Conservation (phyloP, 2,797 vertebrate species). For the Bovichtus variegatus region DNA sequence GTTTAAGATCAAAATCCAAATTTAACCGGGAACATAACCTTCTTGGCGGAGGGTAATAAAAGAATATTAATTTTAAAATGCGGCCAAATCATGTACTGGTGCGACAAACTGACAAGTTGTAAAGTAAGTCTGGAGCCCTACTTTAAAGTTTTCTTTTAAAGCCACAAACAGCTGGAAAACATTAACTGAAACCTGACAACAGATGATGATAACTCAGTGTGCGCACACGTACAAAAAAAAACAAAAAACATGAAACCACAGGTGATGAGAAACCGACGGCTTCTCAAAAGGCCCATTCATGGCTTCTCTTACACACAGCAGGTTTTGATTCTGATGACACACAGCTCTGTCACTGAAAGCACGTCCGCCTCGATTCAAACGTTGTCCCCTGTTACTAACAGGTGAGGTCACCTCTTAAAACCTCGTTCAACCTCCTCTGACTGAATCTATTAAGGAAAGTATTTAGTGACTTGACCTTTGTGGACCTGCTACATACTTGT, state of each 20-base stretch:
- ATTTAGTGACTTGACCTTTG: slow-evolving; percentile 53
- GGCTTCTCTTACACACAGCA: slow-evolving; percentile 17
- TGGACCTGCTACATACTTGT: slow-evolving; percentile 51
- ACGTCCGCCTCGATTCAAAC: background rate
- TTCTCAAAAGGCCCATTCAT: slow-evolving; percentile 38
- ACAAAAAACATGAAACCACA: slow-evolving; percentile 4
- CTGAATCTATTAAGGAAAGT: slow-evolving; percentile 44
- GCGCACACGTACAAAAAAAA: background rate
- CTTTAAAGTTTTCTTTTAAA: slow-evolving; percentile 5
- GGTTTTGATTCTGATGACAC: slow-evolving; percentile 51
- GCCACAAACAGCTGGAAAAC: slow-evolving; percentile 25
- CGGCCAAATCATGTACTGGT: no score
- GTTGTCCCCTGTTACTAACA: background rate
- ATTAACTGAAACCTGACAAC: slow-evolving; percentile 9
- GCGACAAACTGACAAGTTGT: no score
- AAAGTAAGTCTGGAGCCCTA: no score
- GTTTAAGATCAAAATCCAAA: no score
- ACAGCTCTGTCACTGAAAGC: slow-evolving; percentile 20
- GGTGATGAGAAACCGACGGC: slow-evolving; percentile 10
- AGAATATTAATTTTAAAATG: no score
- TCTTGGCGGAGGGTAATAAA: no score
- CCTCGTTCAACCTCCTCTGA: slow-evolving; percentile 21
- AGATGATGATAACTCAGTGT: background rate
- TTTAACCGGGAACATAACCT: no score
- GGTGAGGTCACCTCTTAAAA: slow-evolving; percentile 31